These are phyloP conservation scores for Lerema accius DNA, from an alignment of 1,140 invertebrate species.

Conservation along the genomic window DNA sequence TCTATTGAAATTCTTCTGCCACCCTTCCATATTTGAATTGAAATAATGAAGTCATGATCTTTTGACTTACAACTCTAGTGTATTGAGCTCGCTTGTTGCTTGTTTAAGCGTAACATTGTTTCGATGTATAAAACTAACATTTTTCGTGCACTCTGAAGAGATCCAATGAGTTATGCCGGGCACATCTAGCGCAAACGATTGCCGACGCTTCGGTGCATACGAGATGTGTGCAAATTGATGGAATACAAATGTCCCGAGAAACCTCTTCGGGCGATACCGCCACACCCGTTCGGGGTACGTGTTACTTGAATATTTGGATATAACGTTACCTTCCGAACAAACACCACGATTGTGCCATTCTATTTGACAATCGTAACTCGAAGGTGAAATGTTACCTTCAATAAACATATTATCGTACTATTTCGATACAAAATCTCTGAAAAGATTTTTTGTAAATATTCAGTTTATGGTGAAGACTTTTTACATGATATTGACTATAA, in stretches of 20 bases:
- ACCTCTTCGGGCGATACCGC: constrained; percentile 31
- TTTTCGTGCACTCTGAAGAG: constrained; percentile 6
- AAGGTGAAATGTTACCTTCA: neutral
- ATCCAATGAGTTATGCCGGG: constrained; percentile 57
- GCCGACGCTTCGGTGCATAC: constrained; percentile 61
- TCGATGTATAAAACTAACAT: constrained; percentile 7
- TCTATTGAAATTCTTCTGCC: no score
- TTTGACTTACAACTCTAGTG: no score
- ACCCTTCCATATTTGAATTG: no score
- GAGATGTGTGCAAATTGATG: constrained; percentile 69
- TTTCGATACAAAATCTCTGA: no score
- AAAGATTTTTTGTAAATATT: no score
- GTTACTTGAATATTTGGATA: constrained; percentile 12
- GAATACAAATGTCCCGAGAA: constrained; percentile 64
- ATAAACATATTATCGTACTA: no score
- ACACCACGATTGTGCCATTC: neutral
- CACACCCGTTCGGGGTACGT: constrained; percentile 5
- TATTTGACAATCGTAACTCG: neutral
- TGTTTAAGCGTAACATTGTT: constrained; percentile 5
- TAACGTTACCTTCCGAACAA: constrained; percentile 6
- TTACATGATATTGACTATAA: no score
- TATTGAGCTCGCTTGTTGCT: neutral
- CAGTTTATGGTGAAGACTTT: no score
- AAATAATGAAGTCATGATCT: no score
- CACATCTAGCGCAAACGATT: constrained; percentile 67